Percentiles rank a stretch among this genome's conserved stretches.
phyloP scores from a whole-genome alignment of 2,113 vertebrate genomes.

The Prunella fulvescens region DNA sequence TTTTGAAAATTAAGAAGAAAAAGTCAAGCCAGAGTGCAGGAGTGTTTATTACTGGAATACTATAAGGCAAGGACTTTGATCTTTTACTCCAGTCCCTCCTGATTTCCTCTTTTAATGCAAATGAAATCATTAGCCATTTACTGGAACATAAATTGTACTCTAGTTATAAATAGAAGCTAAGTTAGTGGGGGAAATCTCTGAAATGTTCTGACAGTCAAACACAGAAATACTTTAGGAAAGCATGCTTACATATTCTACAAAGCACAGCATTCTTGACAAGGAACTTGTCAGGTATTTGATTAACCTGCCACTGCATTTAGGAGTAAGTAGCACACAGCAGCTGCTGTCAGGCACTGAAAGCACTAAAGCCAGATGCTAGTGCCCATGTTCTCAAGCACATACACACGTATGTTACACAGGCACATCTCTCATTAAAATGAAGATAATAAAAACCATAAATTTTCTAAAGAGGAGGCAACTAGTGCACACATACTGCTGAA shows the following conservation, averaged over 20 bases:
- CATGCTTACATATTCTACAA: neutral
- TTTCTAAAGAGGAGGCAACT: neutral
- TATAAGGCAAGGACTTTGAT: neutral
- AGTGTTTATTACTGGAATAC: neutral
- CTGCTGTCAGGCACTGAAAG: neutral
- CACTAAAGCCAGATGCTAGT: neutral
- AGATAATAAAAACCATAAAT: neutral
- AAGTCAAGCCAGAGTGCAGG: neutral
- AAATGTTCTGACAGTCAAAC: neutral
- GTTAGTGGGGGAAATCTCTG: neutral
- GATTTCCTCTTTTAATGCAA: neutral
- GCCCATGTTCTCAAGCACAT: neutral
- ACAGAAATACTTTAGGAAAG: neutral
- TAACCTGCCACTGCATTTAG: neutral
- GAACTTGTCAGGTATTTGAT: neutral
- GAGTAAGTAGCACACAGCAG: neutral
- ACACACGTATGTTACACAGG: accelerated
- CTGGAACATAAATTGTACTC: neutral
- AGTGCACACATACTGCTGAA: neutral
- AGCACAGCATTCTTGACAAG: neutral
- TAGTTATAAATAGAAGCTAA: neutral
- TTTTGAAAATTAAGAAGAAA: neutral
- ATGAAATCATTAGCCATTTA: neutral
- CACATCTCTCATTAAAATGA: neutral
- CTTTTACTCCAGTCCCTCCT: neutral